phyloP scores from a whole-genome alignment of 2,113 vertebrate genomes.

The Apodemus speciosus region DNA sequence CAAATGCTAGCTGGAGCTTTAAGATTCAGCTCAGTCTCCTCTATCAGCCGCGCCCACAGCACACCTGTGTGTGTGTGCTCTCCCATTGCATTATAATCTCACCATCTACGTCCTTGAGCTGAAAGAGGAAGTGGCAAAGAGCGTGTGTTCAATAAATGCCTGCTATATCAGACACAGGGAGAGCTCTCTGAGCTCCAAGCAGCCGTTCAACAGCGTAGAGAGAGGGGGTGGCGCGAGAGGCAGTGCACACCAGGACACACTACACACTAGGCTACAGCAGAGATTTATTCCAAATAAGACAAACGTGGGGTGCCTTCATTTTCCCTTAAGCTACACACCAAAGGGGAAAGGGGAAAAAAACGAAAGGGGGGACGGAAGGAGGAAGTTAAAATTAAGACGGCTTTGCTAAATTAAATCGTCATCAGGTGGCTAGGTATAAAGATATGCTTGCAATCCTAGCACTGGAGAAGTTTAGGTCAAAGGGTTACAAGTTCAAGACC shows the following conservation, averaged over 20 bases:
- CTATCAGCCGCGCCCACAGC: background rate
- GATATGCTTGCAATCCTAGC: background rate
- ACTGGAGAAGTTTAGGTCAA: background rate
- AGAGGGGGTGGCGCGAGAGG: background rate
- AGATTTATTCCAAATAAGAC: conserved; percentile 1
- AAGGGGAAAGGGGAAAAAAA: background rate
- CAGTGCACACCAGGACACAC: background rate
- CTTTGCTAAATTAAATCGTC: conserved; percentile 44
- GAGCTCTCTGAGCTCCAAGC: background rate
- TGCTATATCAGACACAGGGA: conserved; percentile 10
- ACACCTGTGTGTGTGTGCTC: background rate
- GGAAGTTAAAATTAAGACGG: conserved; percentile 52
- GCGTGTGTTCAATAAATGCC: background rate
- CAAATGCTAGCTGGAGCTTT: background rate
- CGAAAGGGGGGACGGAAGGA: background rate
- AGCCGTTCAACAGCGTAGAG: background rate
- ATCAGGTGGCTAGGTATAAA: background rate
- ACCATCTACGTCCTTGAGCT: background rate
- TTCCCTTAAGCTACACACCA: conserved; percentile 1
- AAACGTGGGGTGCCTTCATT: background rate
- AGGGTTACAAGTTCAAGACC: background rate
- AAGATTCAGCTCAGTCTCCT: background rate
- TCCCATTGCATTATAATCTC: background rate
- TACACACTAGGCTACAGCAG: background rate
- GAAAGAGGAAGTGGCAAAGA: background rate